These are phyloP conservation scores for Lepus timidus DNA, from an alignment of 2,113 vertebrate species.

Conservation along the genomic window DNA sequence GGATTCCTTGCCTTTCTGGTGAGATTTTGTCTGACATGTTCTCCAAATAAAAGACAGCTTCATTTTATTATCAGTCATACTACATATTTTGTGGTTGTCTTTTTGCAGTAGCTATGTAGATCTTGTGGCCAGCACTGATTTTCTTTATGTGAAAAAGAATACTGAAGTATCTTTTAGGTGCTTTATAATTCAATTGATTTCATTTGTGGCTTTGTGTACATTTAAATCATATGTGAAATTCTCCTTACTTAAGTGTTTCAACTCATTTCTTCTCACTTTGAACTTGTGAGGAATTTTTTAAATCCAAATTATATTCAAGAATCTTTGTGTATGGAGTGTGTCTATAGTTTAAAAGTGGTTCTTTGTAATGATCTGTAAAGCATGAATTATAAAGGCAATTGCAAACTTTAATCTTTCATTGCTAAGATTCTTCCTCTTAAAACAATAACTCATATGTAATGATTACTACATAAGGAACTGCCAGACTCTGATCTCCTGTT, in stretches of 20 bases:
- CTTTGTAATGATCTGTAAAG: conserved; percentile 40
- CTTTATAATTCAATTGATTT: conserved; percentile 1
- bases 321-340: background rate
- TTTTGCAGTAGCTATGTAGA: background rate
- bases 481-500: background rate
- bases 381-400: conserved; percentile 2
- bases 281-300: conserved; percentile 19
- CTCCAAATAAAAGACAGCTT: conserved; percentile 2
- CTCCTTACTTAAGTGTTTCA: background rate
- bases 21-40: conserved; percentile 41
- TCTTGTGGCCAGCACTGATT: background rate
- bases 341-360: conserved; percentile 35
- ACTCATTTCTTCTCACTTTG: conserved; percentile 47
- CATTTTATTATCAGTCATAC: conserved; percentile 37
- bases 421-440: conserved; percentile 48
- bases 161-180: background rate
- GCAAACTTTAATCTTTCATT: conserved; percentile 28
- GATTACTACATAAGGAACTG: background rate
- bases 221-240: conserved; percentile 30
- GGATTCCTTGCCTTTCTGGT: background rate
- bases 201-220: background rate
- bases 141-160: conserved; percentile 45
- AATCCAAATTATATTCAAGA: conserved; percentile 46
- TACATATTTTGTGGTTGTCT: background rate
- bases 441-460: background rate